A percentile compares a stretch with the other conserved stretches of the same genome.
Conservation (phyloP, 2,797 vertebrate genomes). For the Aldrovandia affinis region DNA sequence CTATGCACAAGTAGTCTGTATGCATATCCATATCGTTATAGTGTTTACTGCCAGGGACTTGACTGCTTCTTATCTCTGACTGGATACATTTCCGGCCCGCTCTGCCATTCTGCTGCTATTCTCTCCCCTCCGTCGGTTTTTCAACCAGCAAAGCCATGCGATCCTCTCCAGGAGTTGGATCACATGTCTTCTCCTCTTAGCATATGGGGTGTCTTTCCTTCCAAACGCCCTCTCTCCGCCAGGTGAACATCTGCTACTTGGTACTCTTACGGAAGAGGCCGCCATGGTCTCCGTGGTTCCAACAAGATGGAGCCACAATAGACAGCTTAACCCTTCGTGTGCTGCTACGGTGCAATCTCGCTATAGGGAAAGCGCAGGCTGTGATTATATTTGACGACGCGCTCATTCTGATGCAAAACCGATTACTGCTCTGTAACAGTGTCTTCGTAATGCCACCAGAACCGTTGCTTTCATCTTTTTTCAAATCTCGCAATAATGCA, state of each 20-base stretch:
- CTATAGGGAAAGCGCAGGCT: not conserved
- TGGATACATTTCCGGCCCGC: constrained; percentile 9
- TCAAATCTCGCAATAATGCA: not conserved
- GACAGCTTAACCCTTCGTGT: constrained; percentile 75
- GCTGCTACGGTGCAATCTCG: constrained; percentile 15
- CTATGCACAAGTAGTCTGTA: too few species aligned
- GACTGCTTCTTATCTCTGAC: constrained; percentile 1
- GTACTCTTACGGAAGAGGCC: constrained; percentile 77
- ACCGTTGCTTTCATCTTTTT: not conserved
- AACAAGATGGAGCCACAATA: constrained; percentile 64
- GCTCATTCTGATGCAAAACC: not conserved
- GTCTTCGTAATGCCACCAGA: not conserved
- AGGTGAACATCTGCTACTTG: constrained; percentile 95
- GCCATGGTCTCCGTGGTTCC: constrained; percentile 81
- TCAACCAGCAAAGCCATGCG: constrained; percentile 63
- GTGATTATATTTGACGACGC: not conserved
- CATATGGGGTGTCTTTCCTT: constrained; percentile 76
- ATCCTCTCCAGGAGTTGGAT: constrained; percentile 67
- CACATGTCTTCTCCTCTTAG: constrained; percentile 57
- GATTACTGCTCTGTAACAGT: not conserved
- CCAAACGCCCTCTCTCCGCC: constrained; percentile 77
- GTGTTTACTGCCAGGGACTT: not conserved
- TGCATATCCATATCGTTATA: not conserved
- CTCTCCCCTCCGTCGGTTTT: constrained; percentile 34
- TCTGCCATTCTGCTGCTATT: constrained; percentile 17